Evolutionary conservation across 2,113 vertebrate species (phyloP), one percentile per base, ranked within the genome.

Genomic region (Macquaria australasica): DNA sequence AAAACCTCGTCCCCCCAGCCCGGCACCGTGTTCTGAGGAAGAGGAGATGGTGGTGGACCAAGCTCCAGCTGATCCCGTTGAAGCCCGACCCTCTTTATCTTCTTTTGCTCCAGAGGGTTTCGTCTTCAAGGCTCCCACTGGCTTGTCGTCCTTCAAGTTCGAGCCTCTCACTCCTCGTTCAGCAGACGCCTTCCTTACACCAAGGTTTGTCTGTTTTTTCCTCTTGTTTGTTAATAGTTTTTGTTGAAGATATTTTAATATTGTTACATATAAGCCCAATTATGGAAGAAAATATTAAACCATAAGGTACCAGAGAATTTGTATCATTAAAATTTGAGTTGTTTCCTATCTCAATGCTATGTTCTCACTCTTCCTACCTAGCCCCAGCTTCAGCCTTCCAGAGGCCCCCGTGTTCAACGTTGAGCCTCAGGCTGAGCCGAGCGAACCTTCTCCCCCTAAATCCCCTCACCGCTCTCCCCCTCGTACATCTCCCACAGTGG

Each of bases 91-190:
- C 0, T 98, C 97, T n/a, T 96, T 96, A 1, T 37, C 70, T 0
- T 99, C 98, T 10, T 99, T 99, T 80, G 98, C 98, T 3, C 98
- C 98, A 6, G 53, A 95, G 1, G 97, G 96, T 86, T 99, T 98
- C 60, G 68, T 96, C 21, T 99, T 99, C 90, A 95, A 97, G 81
- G 96, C 98, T 3, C 92, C 97, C 1, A 85, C n/a, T 53, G 97
- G 97, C 34, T 87, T 99, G 68, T 89, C 90, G 0, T 79, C 87
- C 28, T 98, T 97, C 74, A 95, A 93, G 86, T 95, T 97, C 21
- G 93, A 92, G 8, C 96, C 97, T 10, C 95, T 97, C 90, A 96
- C 95, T 37, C 97, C 97, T 67, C 94, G 92, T 45, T 97, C 96
- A 21, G 97, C 96, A 6, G 88, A 90, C 6, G 91, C 95, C 7